Percentiles rank a stretch among this genome's conserved stretches.
Evolutionary conservation across 1,140 invertebrate species (phyloP).

Genomic region (Amyelois transitella): DNA sequence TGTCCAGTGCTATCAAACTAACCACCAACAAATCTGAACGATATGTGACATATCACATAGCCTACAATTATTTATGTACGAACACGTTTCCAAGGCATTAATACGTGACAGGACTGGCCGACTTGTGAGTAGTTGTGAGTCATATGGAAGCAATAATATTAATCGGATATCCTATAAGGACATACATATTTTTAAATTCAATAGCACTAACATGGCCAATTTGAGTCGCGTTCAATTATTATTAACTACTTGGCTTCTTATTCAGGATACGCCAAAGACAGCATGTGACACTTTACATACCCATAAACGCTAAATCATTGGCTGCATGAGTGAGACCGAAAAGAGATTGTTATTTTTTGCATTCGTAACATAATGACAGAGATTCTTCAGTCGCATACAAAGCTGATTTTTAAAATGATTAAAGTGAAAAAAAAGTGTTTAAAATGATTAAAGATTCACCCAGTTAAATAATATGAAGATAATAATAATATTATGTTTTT

Average conservation of each 20-base stretch:
- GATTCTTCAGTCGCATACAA: too few relatives aligned
- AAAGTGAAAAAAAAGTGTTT: too few relatives aligned
- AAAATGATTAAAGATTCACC: too few relatives aligned
- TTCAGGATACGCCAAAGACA: too few relatives aligned
- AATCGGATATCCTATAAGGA: background rate
- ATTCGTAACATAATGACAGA: too few relatives aligned
- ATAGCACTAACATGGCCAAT: background rate
- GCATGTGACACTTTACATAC: too few relatives aligned
- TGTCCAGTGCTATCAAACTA: background rate
- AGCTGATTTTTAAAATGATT: background rate
- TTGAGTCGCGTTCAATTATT: background rate
- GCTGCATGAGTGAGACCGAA: too few relatives aligned
- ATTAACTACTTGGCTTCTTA: too few relatives aligned
- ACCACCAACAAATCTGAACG: constrained; percentile 8
- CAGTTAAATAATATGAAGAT: too few relatives aligned
- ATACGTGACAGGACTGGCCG: constrained; percentile 16
- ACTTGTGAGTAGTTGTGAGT: background rate
- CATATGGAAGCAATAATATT: background rate
- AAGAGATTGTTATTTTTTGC: too few relatives aligned
- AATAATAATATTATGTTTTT: too few relatives aligned
- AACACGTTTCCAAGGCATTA: constrained; percentile 23
- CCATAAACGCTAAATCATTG: too few relatives aligned
- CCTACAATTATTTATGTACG: constrained; percentile 22
- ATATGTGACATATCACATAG: constrained; percentile 13
- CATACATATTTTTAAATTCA: background rate